phyloP scores from a whole-genome alignment of 2,113 vertebrate genomes.

The Shinisaurus crocodilurus region DNA sequence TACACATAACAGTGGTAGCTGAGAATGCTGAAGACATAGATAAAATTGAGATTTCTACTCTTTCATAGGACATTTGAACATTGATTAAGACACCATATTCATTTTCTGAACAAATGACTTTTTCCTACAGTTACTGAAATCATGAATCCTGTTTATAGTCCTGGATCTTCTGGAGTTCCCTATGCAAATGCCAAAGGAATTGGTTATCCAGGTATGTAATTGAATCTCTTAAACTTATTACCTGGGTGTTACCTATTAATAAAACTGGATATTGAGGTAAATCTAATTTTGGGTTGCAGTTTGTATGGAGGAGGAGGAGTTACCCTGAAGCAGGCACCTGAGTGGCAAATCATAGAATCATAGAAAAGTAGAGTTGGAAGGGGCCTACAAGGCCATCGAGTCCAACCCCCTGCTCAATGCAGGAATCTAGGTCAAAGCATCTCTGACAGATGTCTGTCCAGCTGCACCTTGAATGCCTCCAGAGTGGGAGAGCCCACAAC shows the following conservation, averaged over 20 bases:
- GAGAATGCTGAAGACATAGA: not conserved
- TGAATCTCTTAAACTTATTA: not conserved
- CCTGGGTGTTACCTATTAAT: not conserved
- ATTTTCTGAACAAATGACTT: not conserved
- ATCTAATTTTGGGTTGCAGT: not conserved
- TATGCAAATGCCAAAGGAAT: constrained; percentile 97
- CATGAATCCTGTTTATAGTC: constrained; percentile 99
- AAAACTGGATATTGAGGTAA: not conserved
- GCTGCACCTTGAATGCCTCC: too few species aligned
- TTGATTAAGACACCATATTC: not conserved
- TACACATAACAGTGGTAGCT: not conserved
- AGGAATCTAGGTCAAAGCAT: too few species aligned
- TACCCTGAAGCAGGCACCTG: not conserved
- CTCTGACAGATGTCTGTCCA: too few species aligned
- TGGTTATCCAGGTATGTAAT: constrained; percentile 91
- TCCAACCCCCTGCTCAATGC: too few species aligned
- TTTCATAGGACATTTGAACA: not conserved
- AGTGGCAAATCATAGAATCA: too few species aligned
- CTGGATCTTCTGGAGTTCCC: constrained; percentile 94
- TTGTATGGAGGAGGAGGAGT: not conserved
- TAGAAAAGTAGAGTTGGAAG: too few species aligned
- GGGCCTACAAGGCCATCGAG: too few species aligned
- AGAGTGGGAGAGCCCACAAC: too few species aligned
- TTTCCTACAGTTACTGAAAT: constrained; percentile 74
- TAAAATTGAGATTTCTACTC: accelerated